Evolutionary conservation across 2,797 vertebrate genomes (phyloP).

Genomic region (Natrix natrix): DNA sequence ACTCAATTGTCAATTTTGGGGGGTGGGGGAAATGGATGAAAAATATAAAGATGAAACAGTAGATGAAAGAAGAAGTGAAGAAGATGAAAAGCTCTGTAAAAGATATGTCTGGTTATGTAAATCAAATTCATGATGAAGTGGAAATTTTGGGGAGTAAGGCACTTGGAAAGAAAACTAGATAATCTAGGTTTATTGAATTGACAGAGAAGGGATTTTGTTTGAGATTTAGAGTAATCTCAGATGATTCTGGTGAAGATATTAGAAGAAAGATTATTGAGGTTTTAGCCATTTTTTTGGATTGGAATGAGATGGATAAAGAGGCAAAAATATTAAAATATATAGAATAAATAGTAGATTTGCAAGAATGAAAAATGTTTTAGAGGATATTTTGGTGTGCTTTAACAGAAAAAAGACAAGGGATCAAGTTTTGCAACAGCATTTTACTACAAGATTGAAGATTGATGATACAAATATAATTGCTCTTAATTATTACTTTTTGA

Average conservation of each 20-base stretch:
- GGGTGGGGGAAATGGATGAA: background rate
- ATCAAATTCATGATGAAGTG: background rate
- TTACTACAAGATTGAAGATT: background rate
- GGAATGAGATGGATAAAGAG: background rate
- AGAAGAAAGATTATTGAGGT: background rate
- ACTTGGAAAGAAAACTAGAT: background rate
- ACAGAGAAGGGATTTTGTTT: background rate
- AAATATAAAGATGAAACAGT: background rate
- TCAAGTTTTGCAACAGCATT: background rate
- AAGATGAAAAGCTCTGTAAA: background rate
- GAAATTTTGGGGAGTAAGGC: background rate
- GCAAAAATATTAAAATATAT: background rate
- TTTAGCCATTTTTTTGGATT: background rate
- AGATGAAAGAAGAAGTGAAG: background rate
- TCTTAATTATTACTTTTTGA: background rate
- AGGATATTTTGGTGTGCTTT: background rate
- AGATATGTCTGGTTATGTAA: background rate
- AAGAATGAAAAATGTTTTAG: background rate
- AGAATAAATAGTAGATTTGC: background rate
- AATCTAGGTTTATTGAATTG: background rate
- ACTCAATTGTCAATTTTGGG: background rate
- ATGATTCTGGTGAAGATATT: background rate
- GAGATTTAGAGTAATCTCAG: background rate
- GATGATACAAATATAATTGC: background rate
- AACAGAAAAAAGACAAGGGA: background rate